Percentiles rank a stretch among this genome's conserved stretches.
These are phyloP conservation scores for Coluber constrictor DNA, from an alignment of 2,797 vertebrate genomes.

Conservation along the genomic window DNA sequence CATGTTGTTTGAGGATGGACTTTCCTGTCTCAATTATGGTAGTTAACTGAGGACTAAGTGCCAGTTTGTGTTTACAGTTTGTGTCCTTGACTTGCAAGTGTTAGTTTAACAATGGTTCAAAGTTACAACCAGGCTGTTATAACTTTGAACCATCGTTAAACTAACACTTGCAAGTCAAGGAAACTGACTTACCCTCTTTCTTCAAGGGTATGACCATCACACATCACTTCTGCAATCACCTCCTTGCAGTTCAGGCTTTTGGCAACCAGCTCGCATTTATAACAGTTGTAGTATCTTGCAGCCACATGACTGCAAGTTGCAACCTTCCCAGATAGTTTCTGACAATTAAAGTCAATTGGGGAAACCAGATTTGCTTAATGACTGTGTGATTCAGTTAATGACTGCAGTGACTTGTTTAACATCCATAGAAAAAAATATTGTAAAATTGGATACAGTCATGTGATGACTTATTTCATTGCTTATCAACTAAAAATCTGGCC, in stretches of 20 bases:
- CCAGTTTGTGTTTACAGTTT: neutral
- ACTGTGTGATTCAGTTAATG: neutral
- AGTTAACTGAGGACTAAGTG: neutral
- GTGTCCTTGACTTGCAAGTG: neutral
- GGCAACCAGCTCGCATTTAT: neutral
- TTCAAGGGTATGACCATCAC: neutral
- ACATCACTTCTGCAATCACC: neutral
- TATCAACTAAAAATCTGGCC: neutral
- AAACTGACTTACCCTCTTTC: neutral
- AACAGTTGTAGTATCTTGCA: neutral
- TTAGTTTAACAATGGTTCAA: neutral
- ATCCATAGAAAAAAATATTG: neutral
- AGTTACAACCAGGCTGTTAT: neutral
- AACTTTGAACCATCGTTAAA: too few relatives aligned
- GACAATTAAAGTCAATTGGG: neutral
- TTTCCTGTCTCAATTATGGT: neutral
- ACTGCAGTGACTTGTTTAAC: neutral
- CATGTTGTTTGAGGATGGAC: neutral
- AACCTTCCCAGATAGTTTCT: neutral
- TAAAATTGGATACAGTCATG: neutral
- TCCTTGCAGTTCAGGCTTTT: neutral
- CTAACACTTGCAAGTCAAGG: too few relatives aligned
- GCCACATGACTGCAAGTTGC: neutral
- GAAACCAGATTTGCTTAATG: neutral
- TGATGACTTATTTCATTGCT: neutral